A percentile compares a stretch with the other conserved stretches of the same genome.
Conservation (phyloP, 2,797 vertebrate species). For the Rhabdomys pumilio region DNA sequence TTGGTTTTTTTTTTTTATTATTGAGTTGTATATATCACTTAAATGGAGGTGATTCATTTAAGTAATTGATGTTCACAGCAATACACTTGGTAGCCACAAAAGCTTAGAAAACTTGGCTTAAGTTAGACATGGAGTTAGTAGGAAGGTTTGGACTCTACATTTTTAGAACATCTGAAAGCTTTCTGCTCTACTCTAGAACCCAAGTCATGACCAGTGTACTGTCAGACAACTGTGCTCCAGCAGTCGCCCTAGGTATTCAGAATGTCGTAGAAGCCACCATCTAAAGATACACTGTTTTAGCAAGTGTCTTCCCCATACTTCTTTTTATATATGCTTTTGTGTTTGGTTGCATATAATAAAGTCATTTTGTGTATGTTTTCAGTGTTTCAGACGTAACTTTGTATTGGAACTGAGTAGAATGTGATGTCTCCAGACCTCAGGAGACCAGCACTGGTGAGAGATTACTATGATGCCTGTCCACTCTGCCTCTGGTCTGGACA, state of each 20-base stretch:
- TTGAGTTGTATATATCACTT: constrained; percentile 11
- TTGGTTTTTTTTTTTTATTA: constrained; percentile 14
- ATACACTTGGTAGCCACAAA: neutral
- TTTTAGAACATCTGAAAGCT: neutral
- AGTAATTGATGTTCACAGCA: neutral
- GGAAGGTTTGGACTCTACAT: neutral
- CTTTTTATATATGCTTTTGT: neutral
- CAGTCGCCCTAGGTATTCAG: neutral
- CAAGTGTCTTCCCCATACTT: neutral
- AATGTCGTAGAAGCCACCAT: neutral
- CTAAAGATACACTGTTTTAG: neutral
- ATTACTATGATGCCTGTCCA: neutral
- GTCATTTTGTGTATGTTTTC: neutral
- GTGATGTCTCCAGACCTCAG: neutral
- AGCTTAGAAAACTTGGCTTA: neutral
- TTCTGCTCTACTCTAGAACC: neutral
- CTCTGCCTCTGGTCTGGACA: neutral
- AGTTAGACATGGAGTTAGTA: neutral
- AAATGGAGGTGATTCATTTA: neutral
- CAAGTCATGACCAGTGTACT: neutral
- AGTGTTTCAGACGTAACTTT: neutral
- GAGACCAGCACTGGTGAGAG: neutral
- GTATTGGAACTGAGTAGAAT: neutral
- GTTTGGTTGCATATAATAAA: neutral
- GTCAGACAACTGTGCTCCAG: neutral